A percentile compares a stretch with the other conserved stretches of the same genome.
These are phyloP conservation scores for Calcarius lapponicus DNA, from an alignment of 2,797 vertebrate genomes.

Conservation along the genomic window DNA sequence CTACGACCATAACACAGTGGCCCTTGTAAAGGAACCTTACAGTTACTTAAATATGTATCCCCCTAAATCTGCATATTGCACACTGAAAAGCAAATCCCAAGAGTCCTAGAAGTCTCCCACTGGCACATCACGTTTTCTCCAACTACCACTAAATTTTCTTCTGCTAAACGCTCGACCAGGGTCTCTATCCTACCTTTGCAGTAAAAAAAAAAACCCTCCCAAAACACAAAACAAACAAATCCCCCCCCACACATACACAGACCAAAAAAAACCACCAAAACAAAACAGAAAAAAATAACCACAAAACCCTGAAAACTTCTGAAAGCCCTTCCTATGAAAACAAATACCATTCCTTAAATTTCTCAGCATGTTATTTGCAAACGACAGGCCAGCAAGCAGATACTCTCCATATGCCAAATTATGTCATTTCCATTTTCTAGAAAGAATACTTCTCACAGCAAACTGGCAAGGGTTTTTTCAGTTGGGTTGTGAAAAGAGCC, in stretches of 20 bases:
- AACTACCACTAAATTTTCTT: neutral
- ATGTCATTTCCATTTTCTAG: slow-evolving; percentile 21
- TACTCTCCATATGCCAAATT: slow-evolving; percentile 4
- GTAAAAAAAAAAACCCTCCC: neutral
- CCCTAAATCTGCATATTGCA: neutral
- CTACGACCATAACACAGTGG: neutral
- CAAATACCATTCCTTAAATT: slow-evolving; percentile 7
- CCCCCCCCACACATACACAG: neutral
- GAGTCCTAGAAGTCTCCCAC: neutral
- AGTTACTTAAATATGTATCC: neutral
- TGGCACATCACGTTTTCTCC: neutral
- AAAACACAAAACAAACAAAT: neutral
- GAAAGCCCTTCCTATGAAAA: neutral
- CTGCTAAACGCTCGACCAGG: rapidly evolving
- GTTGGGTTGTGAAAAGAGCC: neutral
- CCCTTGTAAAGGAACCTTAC: neutral
- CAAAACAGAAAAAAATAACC: neutral
- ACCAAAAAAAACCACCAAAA: neutral
- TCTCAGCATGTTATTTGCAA: neutral
- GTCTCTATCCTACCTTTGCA: neutral
- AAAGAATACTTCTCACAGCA: neutral
- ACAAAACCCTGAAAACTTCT: neutral
- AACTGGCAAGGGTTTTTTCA: neutral
- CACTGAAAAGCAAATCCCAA: neutral
- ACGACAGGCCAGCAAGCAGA: neutral